Evolutionary conservation across 2,797 vertebrate genomes (phyloP), one percentile per base, ranked within the genome.

Genomic region (Thripadectes ignobilis): DNA sequence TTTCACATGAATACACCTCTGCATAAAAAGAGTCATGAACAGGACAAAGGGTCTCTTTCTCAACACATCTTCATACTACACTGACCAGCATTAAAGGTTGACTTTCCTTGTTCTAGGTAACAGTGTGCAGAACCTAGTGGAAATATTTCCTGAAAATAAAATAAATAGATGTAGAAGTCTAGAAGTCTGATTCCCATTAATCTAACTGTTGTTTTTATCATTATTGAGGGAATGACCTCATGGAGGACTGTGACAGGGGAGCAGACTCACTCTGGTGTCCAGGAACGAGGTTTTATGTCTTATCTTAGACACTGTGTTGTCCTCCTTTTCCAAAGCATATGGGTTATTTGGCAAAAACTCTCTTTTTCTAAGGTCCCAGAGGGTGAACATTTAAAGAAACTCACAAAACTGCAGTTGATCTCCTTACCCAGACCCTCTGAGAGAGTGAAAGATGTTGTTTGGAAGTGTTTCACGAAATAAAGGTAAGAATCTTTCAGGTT

Each of bases 381-480:
- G 27, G 27, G 9, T 0, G 13, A 91, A 12, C 11, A 36, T 52
- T 93, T 78, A 88, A 92, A 91, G 66, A 30, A 88, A 17, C 12
- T 77, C 3, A 0, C 21, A 83, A 83, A 66, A 9, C 24, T 96
- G 34, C n/a, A 29, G 2, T 22, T 85, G 75, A 72, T 88, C 43
- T 85, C 39, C 54, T 78, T 51, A 62, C 6, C 13, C 10, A 0
- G 38, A 84, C 19, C 29, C 43, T 85, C 52, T 55, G n/a, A 92
- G 46, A 81, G 9, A 49, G 5, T 66, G 58, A 89, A 93, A 88
- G 68, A 78, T 32, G 7, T 54, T 82, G 7, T 52, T 81, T 92
- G 63, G 76, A 95, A 93, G 88, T 7, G 12, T 86, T 91, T 93
- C 69, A 91, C 41, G 45, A 78, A 95, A 41, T 43, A 78, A 92